A percentile compares a stretch with the other conserved stretches of the same genome.
These are phyloP conservation scores for Macroglossus sobrinus DNA, from an alignment of 2,113 vertebrate genomes.

Conservation along the genomic window DNA sequence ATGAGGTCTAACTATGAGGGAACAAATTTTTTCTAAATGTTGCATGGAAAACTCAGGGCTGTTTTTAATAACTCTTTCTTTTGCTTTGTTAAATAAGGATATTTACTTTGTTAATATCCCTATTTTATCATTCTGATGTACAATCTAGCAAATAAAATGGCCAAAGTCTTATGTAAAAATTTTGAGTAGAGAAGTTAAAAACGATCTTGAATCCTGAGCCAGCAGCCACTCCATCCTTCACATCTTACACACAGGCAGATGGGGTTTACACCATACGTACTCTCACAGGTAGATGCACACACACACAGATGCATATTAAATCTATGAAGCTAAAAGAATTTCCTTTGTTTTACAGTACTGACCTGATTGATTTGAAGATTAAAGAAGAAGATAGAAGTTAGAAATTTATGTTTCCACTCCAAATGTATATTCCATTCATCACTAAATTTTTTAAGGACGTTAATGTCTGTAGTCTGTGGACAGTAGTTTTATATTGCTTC, in stretches of 20 bases:
- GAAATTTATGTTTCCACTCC: not conserved
- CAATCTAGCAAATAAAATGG: not conserved
- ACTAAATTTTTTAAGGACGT: not conserved
- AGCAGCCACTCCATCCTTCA: not conserved
- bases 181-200: constrained; percentile 27
- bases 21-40: constrained; percentile 25
- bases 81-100: not conserved
- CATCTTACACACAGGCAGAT: not conserved
- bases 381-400: constrained; percentile 51
- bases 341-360: constrained; percentile 53
- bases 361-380: constrained; percentile 38
- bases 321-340: constrained; percentile 35
- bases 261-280: not conserved
- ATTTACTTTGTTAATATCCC: no score
- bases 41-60: not conserved
- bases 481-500: not conserved
- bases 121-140: not conserved
- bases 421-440: not conserved
- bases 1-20: not conserved
- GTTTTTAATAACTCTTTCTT: not conserved
- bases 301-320: not conserved
- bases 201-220: not conserved
- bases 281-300: not conserved
- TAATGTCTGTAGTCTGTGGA: not conserved
- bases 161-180: not conserved